phyloP scores from a whole-genome alignment of 2,797 vertebrate genomes.

The Geotrypetes seraphini region DNA sequence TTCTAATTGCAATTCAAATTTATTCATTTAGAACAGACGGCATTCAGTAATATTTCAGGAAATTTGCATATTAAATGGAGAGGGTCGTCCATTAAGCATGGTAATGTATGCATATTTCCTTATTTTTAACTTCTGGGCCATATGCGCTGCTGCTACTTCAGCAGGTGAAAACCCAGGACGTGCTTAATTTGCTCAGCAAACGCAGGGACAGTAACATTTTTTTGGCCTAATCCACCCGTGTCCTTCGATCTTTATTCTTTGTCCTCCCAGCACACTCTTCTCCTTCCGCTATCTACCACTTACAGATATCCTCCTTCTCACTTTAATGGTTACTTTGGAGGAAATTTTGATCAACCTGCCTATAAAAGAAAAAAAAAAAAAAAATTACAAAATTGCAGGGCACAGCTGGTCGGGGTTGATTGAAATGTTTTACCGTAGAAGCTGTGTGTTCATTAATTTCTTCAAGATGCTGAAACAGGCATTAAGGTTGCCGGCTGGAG shows the following conservation, averaged over 20 bases:
- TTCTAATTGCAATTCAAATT: constrained; percentile 96
- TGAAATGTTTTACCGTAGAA: constrained; percentile 94
- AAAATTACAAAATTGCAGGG: constrained; percentile 41
- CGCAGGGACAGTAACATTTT: constrained; percentile 69
- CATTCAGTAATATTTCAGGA: constrained; percentile 91
- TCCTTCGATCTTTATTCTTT: constrained; percentile 44
- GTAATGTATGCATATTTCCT: constrained; percentile 89
- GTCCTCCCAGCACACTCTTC: constrained; percentile 13
- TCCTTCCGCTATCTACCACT: constrained; percentile 13
- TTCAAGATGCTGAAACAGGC: constrained; percentile 71
- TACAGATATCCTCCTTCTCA: constrained; percentile 1
- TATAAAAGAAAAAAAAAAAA: constrained; percentile 10
- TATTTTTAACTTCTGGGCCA: constrained; percentile 96
- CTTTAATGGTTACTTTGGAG: constrained; percentile 25
- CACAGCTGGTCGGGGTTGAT: constrained; percentile 79
- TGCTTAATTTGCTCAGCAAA: constrained; percentile 97
- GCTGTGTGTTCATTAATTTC: constrained; percentile 91
- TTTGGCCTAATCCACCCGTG: constrained; percentile 50
- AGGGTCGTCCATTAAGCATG: constrained; percentile 85
- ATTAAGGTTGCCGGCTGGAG: constrained; percentile 71
- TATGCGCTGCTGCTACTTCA: constrained; percentile 91
- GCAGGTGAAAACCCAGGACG: constrained; percentile 88
- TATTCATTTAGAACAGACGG: constrained; percentile 94
- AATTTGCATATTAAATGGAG: constrained; percentile 96
- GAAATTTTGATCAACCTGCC: constrained; percentile 49